Base-by-base conservation (phyloP, 2,113 vertebrate genomes). In the Sciurus niger region DNA sequence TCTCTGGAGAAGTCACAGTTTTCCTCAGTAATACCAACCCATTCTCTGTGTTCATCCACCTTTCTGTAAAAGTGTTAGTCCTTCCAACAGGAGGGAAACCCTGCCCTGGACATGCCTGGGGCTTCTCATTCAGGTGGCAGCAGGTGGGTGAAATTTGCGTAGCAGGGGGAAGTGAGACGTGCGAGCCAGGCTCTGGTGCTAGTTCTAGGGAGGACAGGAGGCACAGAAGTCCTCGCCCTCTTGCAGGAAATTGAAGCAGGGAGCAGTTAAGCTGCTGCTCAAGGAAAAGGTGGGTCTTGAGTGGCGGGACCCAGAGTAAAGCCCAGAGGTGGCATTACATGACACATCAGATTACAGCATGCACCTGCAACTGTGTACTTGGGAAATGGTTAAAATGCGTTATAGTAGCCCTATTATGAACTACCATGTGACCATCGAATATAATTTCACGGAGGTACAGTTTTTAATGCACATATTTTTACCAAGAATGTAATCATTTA, bases 141-240 rank as follows among this genome's bases (percentile, higher is more conserved):
- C 22, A 22, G 40, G 25, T 48, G 28, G 37, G 37, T 13, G 30
- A 83, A 7, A 22, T 37, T 46, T 13, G 46, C 65, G 60, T 22
- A 70, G 22, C 65, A 24, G 40, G 74, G n/a, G 12, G 6, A 34
- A 30, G 9, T 2, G 24, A 32, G 20, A 25, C 20, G 0, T n/a
- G 67, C 55, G 4, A 28, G 2, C 13, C 8, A 11, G 3, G 40
- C 0, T 43, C n/a, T 1, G 11, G 79, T 1, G 0, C 43, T 58
- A 5, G 22, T 63, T 65, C 68, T 67, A 2, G 7, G 51, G n/a
- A 65, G 32, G 51, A 76, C 43, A 55, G 2, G 1, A 25, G 25
- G 16, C 14, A 17, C 16, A 32, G 16, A 40, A 85, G 12, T 4
- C 80, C 48, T 30, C 51, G n/a, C 14, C 25, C n/a, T 8, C 1